phyloP scores from a whole-genome alignment of 2,797 vertebrate genomes.

The Petrocephalus schoutedeni region DNA sequence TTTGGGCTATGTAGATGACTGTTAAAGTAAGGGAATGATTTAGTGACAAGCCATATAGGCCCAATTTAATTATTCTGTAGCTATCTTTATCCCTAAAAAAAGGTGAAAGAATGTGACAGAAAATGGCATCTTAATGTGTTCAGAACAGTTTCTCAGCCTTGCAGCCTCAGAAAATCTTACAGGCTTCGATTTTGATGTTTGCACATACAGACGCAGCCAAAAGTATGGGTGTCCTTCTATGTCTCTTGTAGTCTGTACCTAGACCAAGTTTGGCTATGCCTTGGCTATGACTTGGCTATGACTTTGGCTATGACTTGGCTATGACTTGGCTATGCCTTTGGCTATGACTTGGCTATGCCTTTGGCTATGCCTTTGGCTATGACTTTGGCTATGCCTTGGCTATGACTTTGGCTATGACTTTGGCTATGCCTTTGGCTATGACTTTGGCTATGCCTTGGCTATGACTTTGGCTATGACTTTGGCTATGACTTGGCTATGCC shows the following conservation, averaged over 20 bases:
- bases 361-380: no score
- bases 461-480: no score
- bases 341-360: no score
- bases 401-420: no score
- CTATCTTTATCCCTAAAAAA: neutral
- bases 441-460: no score
- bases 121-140: slow-evolving; percentile 36
- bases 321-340: no score
- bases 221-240: neutral
- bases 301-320: no score
- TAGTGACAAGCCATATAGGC: neutral
- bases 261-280: neutral
- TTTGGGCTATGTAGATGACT: neutral
- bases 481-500: no score
- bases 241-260: neutral
- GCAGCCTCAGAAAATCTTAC: slow-evolving; percentile 25
- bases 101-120: neutral
- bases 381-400: no score
- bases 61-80: neutral
- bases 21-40: neutral
- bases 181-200: slow-evolving; percentile 37
- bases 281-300: no score
- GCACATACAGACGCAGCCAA: neutral
- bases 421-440: no score
- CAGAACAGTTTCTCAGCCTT: slow-evolving; percentile 42